A percentile compares a stretch with the other conserved stretches of the same genome.
phyloP scores from a whole-genome alignment of 2,888 invertebrate genomes.

The Lottia gigantea region DNA sequence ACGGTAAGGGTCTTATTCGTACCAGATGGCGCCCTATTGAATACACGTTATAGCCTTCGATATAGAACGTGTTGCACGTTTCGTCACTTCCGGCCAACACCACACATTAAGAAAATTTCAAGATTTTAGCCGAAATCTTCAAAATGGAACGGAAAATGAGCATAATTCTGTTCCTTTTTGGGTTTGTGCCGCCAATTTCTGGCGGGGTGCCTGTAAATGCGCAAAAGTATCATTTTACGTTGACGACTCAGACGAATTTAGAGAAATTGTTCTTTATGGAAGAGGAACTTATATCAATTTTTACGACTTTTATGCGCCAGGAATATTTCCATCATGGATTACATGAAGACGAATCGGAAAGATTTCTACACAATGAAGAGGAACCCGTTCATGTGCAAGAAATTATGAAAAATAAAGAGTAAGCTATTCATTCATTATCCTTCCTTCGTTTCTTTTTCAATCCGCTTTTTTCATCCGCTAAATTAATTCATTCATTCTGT shows the following conservation, averaged over 20 bases:
- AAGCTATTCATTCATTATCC: not conserved
- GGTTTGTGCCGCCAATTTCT: not conserved
- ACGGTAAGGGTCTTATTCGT: too few relatives aligned
- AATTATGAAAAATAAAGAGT: not conserved
- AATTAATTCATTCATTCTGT: too few relatives aligned
- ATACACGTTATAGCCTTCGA: too few relatives aligned
- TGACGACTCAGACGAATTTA: not conserved
- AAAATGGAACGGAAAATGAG: not conserved
- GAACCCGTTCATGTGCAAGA: not conserved
- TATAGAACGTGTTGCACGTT: too few relatives aligned
- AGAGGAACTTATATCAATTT: not conserved
- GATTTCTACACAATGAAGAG: not conserved
- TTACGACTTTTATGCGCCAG: not conserved
- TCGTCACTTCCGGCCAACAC: too few relatives aligned
- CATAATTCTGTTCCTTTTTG: not conserved
- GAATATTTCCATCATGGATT: constrained; percentile 1
- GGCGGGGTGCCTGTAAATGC: not conserved
- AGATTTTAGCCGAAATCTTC: too few relatives aligned
- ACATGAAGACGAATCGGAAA: not conserved
- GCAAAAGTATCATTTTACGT: not conserved
- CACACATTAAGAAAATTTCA: too few relatives aligned
- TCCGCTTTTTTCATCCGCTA: too few relatives aligned
- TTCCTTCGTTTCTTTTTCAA: not conserved
- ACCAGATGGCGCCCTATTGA: too few relatives aligned
- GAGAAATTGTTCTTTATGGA: not conserved